Conservation (phyloP, 2,113 vertebrate species). For the Larimichthys polyactis region DNA sequence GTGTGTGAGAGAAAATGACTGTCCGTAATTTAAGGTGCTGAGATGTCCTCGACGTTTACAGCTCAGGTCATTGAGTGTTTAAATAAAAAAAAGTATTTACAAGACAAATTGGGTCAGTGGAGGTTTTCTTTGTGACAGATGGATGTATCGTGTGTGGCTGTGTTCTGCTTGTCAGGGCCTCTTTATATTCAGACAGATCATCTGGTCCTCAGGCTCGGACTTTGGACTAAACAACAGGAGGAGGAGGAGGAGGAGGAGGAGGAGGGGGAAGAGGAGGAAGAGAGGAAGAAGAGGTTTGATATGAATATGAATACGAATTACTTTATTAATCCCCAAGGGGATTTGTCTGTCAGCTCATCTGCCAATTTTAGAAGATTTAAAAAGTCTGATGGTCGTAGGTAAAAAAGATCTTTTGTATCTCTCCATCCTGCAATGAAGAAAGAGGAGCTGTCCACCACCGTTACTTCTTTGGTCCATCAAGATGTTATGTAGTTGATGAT, state of each 20-base stretch:
- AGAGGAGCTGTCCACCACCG: too few relatives aligned
- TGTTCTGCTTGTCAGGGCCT: neutral
- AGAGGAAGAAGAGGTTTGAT: too few relatives aligned
- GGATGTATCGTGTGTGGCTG: neutral
- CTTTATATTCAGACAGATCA: constrained; percentile 17
- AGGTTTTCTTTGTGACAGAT: neutral
- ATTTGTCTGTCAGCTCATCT: too few relatives aligned
- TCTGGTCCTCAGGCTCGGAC: constrained; percentile 6
- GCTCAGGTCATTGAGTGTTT: neutral
- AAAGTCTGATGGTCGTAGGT: too few relatives aligned
- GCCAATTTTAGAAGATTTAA: too few relatives aligned
- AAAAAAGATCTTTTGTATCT: too few relatives aligned
- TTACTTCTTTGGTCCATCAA: too few relatives aligned
- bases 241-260: too few relatives aligned
- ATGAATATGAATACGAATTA: neutral
- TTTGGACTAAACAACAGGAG: constrained; percentile 14
- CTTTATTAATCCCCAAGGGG: too few relatives aligned
- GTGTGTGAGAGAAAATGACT: neutral
- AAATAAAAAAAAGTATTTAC: neutral
- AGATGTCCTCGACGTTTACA: neutral
- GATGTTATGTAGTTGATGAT: too few relatives aligned
- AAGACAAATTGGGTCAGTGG: neutral
- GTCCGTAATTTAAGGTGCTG: neutral
- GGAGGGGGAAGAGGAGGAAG: too few relatives aligned
- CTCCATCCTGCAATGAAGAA: too few relatives aligned